phyloP scores from a whole-genome alignment of 2,113 vertebrate species.

The Capreolus pygargus region DNA sequence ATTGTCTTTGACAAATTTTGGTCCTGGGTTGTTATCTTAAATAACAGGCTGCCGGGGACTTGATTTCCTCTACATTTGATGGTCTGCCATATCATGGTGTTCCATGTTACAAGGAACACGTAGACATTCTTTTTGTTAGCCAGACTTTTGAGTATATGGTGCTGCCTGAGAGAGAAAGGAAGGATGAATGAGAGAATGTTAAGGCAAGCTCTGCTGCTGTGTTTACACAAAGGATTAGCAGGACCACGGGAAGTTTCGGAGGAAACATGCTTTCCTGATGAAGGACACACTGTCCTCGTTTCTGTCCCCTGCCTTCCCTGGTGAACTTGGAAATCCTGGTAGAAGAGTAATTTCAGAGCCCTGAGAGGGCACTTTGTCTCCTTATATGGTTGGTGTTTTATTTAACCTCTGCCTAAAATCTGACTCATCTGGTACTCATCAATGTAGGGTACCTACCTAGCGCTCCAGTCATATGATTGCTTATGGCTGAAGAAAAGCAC shows the following conservation, averaged over 20 bases:
- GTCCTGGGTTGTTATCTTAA: conserved; percentile 34
- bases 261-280: conserved; percentile 1
- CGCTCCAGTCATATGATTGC: neutral
- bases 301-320: neutral
- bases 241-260: neutral
- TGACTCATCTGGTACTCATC: neutral
- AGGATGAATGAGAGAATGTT: neutral
- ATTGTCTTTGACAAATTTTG: conserved; percentile 24
- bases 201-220: neutral
- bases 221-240: neutral
- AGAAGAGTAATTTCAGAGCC: neutral
- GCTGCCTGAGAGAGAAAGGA: neutral
- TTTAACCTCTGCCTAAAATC: neutral
- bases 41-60: neutral
- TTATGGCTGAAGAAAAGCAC: neutral
- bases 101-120: conserved; percentile 11
- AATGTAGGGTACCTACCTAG: neutral
- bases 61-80: conserved; percentile 16
- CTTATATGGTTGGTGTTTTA: neutral
- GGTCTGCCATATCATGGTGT: conserved; percentile 6
- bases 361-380: neutral
- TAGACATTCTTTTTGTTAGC: neutral
- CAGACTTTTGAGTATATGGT: neutral
- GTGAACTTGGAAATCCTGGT: neutral
- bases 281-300: neutral